Base-by-base conservation (phyloP, 2,888 invertebrate species). In the Deilephila porcellus region DNA sequence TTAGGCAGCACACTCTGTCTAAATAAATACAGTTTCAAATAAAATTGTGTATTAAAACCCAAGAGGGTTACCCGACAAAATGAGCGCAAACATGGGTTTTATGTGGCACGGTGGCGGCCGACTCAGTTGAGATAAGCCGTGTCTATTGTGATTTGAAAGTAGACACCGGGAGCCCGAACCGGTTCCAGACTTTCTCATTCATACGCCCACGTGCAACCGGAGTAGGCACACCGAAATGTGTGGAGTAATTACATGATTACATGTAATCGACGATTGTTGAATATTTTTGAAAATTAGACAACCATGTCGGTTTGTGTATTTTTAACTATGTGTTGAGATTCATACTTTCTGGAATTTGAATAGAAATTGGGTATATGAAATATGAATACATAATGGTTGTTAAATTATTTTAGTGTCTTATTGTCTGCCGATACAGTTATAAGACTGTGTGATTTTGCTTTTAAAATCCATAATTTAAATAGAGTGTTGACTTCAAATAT, bases 71-170 rank as follows among this genome's bases (percentile, higher is more conserved):
- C n/a, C 75, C 73, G 29, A 62, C 45, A 53, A 74, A 37, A 64
- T 25, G 60, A 25, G 60, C 70, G 73, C 62, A 53, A 72, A 76
- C 76, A 79, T 76, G 77, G 79, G 74, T 80, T 79, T 80, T 78
- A 79, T 82, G 78, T 79, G 71, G 76, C 76, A 84, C 90, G 88
- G 89, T 86, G 90, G 89, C 86, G 78, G 85, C 82, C 17, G 62
- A 56, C 82, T 87, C 79, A 79, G 85, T 86, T 84, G 81, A 85
- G 87, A 90, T 87, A 91, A 90, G 86, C 87, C 84, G 83, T 81
- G 85, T 88, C 91, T 90, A 93, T 94, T 93, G 93, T 93, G 88
- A 91, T 91, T 92, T 92, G 93, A 94, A 94, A 94, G 94, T 93
- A 92, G 93, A 91, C 91, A 88, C 88, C 85, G 80, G 86, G 88